These are phyloP conservation scores for Procavia capensis DNA, from an alignment of 2,113 vertebrate genomes.

Conservation along the genomic window DNA sequence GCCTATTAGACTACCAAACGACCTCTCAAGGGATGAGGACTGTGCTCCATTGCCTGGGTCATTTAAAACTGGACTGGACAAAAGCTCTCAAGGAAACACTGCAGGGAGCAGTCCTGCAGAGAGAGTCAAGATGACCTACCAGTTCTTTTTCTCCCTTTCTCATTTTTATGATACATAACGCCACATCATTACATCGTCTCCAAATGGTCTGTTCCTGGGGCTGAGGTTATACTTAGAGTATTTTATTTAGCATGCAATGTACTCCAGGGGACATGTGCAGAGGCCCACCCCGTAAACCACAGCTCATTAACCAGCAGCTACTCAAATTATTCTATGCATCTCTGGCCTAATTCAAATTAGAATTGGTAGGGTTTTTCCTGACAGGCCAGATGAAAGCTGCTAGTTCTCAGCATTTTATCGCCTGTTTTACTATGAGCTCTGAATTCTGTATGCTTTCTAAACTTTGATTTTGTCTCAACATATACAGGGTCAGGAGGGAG, in stretches of 20 bases:
- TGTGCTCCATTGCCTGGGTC: conserved; percentile 51
- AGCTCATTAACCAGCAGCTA: conserved; percentile 70
- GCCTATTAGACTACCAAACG: conserved; percentile 56
- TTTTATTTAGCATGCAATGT: conserved; percentile 16
- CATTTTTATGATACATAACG: conserved; percentile 69
- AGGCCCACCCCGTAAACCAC: conserved; percentile 60
- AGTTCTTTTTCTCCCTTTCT: neutral
- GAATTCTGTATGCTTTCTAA: conserved; percentile 48
- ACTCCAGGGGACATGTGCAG: conserved; percentile 30
- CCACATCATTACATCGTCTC: conserved; percentile 41
- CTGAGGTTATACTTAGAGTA: conserved; percentile 55
- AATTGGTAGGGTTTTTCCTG: conserved; percentile 58
- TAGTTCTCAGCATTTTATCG: conserved; percentile 10
- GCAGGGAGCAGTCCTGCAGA: conserved; percentile 24
- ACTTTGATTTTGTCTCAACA: conserved; percentile 63
- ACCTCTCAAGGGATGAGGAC: conserved; percentile 49
- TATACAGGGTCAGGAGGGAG: neutral
- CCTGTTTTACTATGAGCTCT: conserved; percentile 43
- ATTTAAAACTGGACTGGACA: conserved; percentile 57
- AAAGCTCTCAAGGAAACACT: conserved; percentile 47
- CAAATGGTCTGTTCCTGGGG: conserved; percentile 41
- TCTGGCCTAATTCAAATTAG: conserved; percentile 62
- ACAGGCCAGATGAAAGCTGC: conserved; percentile 48
- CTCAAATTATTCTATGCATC: conserved; percentile 41
- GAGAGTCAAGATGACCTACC: conserved; percentile 54